A percentile compares a stretch with the other conserved stretches of the same genome.
Conservation (phyloP, 1,140 invertebrate species). For the Saccostrea echinata region DNA sequence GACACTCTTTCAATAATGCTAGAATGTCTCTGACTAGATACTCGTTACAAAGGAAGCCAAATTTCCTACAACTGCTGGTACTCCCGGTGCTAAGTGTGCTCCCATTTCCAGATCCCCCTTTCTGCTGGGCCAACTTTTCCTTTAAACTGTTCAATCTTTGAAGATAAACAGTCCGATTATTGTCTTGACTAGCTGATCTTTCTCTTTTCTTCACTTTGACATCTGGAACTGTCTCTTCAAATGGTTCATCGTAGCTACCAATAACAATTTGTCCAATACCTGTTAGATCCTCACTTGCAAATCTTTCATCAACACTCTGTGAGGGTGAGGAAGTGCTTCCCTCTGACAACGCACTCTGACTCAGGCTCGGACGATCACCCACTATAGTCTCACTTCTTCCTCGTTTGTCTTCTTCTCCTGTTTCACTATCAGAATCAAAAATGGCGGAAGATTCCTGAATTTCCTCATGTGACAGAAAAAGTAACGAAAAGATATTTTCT, state of each 20-base stretch:
- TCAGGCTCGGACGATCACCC: neutral
- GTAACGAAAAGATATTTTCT: conserved; percentile 80
- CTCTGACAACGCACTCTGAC: conserved; percentile 38
- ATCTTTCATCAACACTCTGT: conserved; percentile 33
- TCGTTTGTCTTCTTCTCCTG: conserved; percentile 58
- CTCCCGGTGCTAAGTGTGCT: conserved; percentile 65
- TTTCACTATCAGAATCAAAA: conserved; percentile 69
- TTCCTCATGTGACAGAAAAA: conserved; percentile 78
- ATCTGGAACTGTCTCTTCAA: conserved; percentile 57
- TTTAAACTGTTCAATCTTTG: conserved; percentile 12
- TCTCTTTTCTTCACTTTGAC: neutral
- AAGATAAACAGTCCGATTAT: neutral
- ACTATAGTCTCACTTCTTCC: neutral
- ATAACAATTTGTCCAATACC: neutral
- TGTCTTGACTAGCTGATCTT: neutral
- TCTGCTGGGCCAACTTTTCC: conserved; percentile 5
- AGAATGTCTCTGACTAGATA: conserved; percentile 77
- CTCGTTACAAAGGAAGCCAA: conserved; percentile 77
- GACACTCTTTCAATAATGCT: conserved; percentile 72
- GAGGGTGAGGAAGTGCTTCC: conserved; percentile 42
- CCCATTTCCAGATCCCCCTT: conserved; percentile 58
- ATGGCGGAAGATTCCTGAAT: conserved; percentile 67
- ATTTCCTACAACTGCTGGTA: conserved; percentile 57
- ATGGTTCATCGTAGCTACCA: conserved; percentile 70
- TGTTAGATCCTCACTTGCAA: neutral